phyloP scores from a whole-genome alignment of 2,888 invertebrate genomes.

The Gibbula magus region DNA sequence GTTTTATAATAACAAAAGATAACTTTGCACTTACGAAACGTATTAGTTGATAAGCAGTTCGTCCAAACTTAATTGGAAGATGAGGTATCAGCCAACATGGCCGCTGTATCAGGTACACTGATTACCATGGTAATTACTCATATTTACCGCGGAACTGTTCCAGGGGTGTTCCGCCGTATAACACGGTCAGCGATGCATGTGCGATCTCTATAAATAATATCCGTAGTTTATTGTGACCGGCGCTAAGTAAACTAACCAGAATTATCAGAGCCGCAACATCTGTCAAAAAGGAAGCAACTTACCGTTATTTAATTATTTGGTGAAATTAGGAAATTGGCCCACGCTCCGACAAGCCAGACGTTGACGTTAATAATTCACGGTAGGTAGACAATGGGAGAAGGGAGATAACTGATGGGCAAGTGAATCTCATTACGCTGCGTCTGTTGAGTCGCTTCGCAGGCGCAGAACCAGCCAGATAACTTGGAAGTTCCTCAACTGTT shows the following conservation, averaged over 20 bases:
- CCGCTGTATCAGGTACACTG: too few relatives aligned
- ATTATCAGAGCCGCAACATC: conserved; percentile 1
- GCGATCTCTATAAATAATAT: too few relatives aligned
- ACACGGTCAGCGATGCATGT: too few relatives aligned
- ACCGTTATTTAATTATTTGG: background rate
- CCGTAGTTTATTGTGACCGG: too few relatives aligned
- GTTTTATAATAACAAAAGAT: too few relatives aligned
- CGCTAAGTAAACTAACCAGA: background rate
- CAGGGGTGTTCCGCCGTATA: too few relatives aligned
- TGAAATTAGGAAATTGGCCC: background rate
- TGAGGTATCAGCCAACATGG: too few relatives aligned
- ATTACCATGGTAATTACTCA: background rate
- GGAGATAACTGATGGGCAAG: background rate
- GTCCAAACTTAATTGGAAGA: too few relatives aligned
- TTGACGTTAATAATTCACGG: background rate
- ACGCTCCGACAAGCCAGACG: background rate
- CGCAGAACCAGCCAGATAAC: background rate
- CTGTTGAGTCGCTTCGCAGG: background rate
- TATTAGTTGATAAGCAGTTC: too few relatives aligned
- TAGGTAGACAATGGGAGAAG: background rate
- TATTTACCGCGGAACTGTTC: background rate
- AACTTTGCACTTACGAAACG: too few relatives aligned
- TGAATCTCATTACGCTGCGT: background rate
- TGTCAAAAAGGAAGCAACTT: background rate
- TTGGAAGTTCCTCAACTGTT: background rate